These are phyloP conservation scores for Orussus abietinus DNA, from an alignment of 1,140 invertebrate species.

Conservation along the genomic window DNA sequence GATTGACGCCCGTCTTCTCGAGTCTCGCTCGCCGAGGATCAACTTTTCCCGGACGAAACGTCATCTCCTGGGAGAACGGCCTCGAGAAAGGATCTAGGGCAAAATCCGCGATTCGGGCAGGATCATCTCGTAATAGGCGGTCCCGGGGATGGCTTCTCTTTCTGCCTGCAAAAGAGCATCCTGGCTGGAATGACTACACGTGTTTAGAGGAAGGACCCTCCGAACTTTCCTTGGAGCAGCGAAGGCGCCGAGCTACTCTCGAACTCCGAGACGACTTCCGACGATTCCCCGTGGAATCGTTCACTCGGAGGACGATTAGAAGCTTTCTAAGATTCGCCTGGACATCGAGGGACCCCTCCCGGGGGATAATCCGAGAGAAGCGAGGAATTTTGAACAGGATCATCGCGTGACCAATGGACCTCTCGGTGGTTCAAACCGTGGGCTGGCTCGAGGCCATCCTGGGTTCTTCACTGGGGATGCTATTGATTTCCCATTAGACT, in stretches of 20 bases:
- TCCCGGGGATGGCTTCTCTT: slow-evolving; percentile 11
- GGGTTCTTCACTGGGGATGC: slow-evolving; percentile 12
- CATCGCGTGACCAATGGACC: not conserved
- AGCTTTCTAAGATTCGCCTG: too few species aligned
- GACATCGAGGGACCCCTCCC: too few species aligned
- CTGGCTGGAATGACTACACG: slow-evolving; percentile 21
- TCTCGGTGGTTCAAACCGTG: not conserved
- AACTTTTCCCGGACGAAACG: too few species aligned
- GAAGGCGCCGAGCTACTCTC: too few species aligned
- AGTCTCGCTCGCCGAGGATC: too few species aligned
- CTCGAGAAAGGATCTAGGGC: slow-evolving; percentile 6
- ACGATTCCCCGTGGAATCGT: too few species aligned
- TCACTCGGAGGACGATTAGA: too few species aligned
- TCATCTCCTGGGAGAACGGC: too few species aligned
- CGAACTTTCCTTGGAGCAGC: not conserved
- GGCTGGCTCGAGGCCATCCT: slow-evolving; percentile 6
- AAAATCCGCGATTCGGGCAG: slow-evolving; percentile 16
- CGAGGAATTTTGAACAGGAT: too few species aligned
- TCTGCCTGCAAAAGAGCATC: slow-evolving; percentile 13
- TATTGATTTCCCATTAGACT: slow-evolving; percentile 36
- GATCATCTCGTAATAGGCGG: slow-evolving; percentile 23
- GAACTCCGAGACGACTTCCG: too few species aligned
- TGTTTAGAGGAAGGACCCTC: slow-evolving; percentile 8
- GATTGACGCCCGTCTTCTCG: too few species aligned
- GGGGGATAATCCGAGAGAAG: too few species aligned